Evolutionary conservation across 2,888 invertebrate genomes (phyloP).

Genomic region (Limnephilus lunatus): DNA sequence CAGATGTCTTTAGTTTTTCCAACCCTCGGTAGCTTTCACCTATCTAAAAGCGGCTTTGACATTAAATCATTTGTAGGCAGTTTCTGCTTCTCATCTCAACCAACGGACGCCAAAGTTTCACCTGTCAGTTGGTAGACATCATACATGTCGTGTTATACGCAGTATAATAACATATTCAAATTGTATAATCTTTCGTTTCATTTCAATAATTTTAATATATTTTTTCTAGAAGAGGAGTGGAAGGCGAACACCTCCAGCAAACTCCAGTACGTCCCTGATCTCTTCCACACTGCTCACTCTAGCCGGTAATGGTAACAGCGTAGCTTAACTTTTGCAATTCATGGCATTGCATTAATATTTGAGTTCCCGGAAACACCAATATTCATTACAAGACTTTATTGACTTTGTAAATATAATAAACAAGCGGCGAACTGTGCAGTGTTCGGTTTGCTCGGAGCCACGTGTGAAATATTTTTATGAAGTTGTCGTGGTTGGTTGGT

Average conservation of each 20-base stretch:
- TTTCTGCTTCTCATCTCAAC: neutral
- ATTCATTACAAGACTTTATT: neutral
- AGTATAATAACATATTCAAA: neutral
- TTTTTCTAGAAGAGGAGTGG: neutral
- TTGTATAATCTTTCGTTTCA: neutral
- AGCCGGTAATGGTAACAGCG: neutral
- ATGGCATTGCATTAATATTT: slow-evolving; percentile 21
- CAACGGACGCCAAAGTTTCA: neutral
- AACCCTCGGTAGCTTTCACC: no score
- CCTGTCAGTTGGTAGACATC: neutral
- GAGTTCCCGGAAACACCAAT: slow-evolving; percentile 9
- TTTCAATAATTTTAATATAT: no score
- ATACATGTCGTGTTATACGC: neutral
- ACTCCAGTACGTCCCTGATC: neutral
- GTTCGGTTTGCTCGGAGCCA: neutral
- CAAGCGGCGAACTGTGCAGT: neutral
- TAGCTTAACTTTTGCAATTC: slow-evolving; percentile 29
- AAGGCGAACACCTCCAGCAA: neutral
- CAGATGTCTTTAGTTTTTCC: no score
- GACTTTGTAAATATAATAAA: neutral
- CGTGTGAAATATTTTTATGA: neutral
- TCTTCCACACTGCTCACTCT: neutral
- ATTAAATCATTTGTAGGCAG: neutral
- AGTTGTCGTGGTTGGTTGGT: neutral
- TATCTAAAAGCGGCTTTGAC: no score